These are phyloP conservation scores for Melospiza melodia DNA, from an alignment of 2,113 vertebrate genomes.

Conservation along the genomic window DNA sequence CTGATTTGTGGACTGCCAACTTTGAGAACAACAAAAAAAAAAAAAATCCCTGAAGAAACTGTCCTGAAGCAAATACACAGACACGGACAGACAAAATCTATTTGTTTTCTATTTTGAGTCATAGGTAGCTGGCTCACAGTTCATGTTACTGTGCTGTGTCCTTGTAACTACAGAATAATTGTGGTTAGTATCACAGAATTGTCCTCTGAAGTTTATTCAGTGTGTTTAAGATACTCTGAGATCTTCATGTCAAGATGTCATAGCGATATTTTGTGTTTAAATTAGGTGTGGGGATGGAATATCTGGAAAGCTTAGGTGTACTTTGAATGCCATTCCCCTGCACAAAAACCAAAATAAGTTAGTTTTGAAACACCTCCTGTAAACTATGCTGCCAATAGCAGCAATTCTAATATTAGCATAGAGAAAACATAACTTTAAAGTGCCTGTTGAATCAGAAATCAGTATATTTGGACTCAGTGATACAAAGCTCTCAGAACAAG, in stretches of 20 bases:
- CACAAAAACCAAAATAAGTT: neutral
- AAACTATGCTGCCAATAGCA: neutral
- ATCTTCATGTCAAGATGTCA: neutral
- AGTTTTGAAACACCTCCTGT: neutral
- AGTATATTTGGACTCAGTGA: neutral
- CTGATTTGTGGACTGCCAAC: neutral
- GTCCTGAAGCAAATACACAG: neutral
- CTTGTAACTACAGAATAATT: neutral
- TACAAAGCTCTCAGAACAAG: neutral
- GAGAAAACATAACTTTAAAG: neutral
- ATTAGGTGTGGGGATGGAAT: neutral
- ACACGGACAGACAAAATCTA: neutral
- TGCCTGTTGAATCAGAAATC: neutral
- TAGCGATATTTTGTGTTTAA: neutral
- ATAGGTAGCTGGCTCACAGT: rapidly evolving
- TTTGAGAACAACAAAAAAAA: neutral
- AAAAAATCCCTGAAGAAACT: neutral
- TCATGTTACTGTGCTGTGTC: neutral
- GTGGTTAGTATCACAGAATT: neutral
- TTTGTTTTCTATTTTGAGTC: neutral
- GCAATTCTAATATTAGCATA: neutral
- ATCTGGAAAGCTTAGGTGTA: neutral
- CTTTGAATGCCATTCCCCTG: neutral
- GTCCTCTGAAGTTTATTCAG: neutral
- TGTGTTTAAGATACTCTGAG: neutral